phyloP scores from a whole-genome alignment of 1,140 invertebrate species.

The Tetramorium alpestre region DNA sequence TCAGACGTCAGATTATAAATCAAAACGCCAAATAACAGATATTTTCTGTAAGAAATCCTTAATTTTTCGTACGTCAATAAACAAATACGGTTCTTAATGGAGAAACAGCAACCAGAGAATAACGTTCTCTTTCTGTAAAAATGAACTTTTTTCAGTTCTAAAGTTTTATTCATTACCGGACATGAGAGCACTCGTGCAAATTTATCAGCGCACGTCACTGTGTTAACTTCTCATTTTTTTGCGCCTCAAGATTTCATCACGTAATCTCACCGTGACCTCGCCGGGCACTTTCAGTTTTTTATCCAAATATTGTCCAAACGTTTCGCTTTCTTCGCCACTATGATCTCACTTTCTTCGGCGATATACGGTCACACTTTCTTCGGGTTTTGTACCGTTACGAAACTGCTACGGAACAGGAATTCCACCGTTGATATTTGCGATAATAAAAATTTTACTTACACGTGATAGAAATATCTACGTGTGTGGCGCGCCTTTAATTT shows the following conservation, averaged over 20 bases:
- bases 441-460: background rate
- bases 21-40: background rate
- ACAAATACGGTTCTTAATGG: background rate
- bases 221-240: background rate
- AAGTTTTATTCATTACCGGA: background rate
- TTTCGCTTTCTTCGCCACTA: conserved; percentile 30
- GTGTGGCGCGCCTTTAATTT: background rate
- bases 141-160: background rate
- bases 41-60: background rate
- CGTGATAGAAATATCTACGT: background rate
- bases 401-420: conserved; percentile 14
- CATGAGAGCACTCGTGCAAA: background rate
- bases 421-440: background rate
- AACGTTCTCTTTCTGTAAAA: background rate
- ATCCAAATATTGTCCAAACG: background rate
- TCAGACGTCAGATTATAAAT: background rate
- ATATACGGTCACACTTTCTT: conserved; percentile 60
- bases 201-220: background rate
- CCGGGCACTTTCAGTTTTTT: conserved; percentile 13
- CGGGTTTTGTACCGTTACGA: conserved; percentile 22
- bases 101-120: background rate
- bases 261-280: background rate
- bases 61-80: background rate
- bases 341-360: conserved; percentile 50
- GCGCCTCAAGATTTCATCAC: background rate